Base-by-base conservation (phyloP, 2,113 vertebrate genomes). In the Globicephala melas region DNA sequence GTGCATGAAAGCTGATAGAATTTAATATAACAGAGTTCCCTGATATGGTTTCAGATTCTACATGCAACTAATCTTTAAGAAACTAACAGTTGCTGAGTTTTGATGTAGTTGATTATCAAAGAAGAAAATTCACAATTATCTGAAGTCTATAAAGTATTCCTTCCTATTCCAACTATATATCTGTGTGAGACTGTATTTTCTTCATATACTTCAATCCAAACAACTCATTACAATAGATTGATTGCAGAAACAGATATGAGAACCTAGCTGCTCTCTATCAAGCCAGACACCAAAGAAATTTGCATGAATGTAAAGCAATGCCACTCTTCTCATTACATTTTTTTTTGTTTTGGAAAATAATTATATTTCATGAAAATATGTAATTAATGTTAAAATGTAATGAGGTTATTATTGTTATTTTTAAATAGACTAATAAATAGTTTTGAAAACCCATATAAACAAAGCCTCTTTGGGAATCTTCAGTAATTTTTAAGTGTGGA, bases 281-380 rank as follows among this genome's bases (percentile, higher is more conserved):
- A 89, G 77, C 44, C 62, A 89, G 71, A 25, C n/a, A 26, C 79
- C 62, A 83, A 85, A 20, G 70, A 79, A 36, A 79, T 65, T 93
- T 71, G 10, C 58, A 62, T 93, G 89, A 63, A 93, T 79, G 53
- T 89, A 71, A 95, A 73, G 73, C 62, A 80, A 18, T 93, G 63
- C 14, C 21, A 79, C 25, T 87, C 11, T 87, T 87, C 26, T 91
- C 38, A 74, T 33, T 74, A 41, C 20, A 65, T 31, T 9, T 23
- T 80, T 95, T 81, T 95, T 90, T 77, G 38, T 85, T 89, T 90
- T 95, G 38, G 33, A 60, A 96, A 41, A 23, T n/a, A 80, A 55
- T 80, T 80, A 65, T 65, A 80, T 94, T 82, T 76, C 26, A 76
- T 82, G 87, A 94, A 88, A 94, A 80, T 50, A 20, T 80, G 13